phyloP scores from a whole-genome alignment of 2,113 vertebrate genomes.

The Sebastes schlegelii region DNA sequence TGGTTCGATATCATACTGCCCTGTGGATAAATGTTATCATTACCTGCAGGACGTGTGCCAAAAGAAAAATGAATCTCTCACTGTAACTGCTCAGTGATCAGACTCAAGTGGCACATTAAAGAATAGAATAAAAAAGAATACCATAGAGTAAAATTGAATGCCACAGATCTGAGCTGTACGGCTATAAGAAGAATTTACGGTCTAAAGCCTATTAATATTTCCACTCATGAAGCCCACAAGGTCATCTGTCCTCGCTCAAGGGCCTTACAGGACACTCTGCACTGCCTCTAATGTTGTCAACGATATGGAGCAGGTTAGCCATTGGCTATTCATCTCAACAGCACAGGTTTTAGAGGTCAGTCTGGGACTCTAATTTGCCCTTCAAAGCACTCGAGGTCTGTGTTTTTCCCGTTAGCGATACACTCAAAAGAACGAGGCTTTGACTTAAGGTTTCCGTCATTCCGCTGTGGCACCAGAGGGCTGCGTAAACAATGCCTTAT shows the following conservation, averaged over 20 bases:
- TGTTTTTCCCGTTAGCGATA: not conserved
- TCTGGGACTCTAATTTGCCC: slow-evolving; percentile 3
- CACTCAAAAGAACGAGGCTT: not conserved
- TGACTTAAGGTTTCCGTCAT: slow-evolving; percentile 8
- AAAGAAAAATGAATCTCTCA: not conserved
- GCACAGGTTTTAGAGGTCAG: slow-evolving; percentile 39
- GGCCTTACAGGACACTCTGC: slow-evolving; percentile 3
- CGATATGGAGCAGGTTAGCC: slow-evolving; percentile 15
- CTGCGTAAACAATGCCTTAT: slow-evolving; percentile 55
- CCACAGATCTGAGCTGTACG: not conserved
- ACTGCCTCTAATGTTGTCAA: slow-evolving; percentile 27
- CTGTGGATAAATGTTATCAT: slow-evolving; percentile 28
- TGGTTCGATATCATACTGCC: slow-evolving; percentile 23
- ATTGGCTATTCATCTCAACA: slow-evolving; percentile 20
- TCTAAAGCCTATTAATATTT: slow-evolving; percentile 9
- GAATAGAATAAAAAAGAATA: not conserved
- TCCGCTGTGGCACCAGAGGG: slow-evolving; percentile 24
- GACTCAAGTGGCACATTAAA: not conserved
- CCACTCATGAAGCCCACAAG: slow-evolving; percentile 16
- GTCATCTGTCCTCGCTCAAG: slow-evolving; percentile 6
- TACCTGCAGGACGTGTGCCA: slow-evolving; percentile 17
- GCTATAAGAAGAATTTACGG: not conserved
- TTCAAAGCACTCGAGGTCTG: not conserved
- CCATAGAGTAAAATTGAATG: not conserved
- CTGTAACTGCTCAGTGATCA: slow-evolving; percentile 3